Conservation (phyloP, 2,113 vertebrate genomes). For the Murina feae region DNA sequence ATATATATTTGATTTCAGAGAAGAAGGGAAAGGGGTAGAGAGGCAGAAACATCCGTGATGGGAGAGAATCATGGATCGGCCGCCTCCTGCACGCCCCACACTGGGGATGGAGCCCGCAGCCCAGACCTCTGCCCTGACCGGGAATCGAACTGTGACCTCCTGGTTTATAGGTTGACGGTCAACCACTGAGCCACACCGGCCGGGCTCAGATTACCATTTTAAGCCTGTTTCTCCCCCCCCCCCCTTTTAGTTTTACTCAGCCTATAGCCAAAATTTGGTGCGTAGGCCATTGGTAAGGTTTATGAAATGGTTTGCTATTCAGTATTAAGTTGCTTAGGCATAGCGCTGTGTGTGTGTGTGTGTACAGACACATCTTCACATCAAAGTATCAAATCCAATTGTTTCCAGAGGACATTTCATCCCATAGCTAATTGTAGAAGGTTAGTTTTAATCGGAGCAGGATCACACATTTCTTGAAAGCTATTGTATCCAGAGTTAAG, state of each 20-base stretch:
- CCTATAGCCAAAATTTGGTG: not conserved
- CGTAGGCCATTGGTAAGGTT: not conserved
- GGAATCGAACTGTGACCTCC: too few relatives aligned
- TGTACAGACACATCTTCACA: not conserved
- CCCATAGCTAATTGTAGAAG: not conserved
- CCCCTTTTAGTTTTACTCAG: conserved; percentile 37
- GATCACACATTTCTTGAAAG: conserved; percentile 5
- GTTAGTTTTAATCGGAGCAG: conserved; percentile 14
- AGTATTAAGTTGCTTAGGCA: conserved; percentile 19
- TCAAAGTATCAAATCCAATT: not conserved
- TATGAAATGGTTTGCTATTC: conserved; percentile 23
- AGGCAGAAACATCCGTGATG: too few relatives aligned
- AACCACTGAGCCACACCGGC: too few relatives aligned
- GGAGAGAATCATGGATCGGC: too few relatives aligned
- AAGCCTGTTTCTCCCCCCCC: not conserved
- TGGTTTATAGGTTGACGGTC: too few relatives aligned
- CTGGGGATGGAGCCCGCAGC: too few relatives aligned
- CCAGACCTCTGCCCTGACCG: too few relatives aligned
- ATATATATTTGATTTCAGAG: too few relatives aligned
- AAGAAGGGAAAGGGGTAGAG: too few relatives aligned
- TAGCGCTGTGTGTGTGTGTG: not conserved
- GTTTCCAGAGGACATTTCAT: not conserved
- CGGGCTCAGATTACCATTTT: not conserved
- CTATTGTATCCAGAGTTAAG: not conserved
- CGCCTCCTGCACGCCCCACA: too few relatives aligned